phyloP scores from a whole-genome alignment of 2,888 invertebrate species.

The Eretmocerus hayati region DNA sequence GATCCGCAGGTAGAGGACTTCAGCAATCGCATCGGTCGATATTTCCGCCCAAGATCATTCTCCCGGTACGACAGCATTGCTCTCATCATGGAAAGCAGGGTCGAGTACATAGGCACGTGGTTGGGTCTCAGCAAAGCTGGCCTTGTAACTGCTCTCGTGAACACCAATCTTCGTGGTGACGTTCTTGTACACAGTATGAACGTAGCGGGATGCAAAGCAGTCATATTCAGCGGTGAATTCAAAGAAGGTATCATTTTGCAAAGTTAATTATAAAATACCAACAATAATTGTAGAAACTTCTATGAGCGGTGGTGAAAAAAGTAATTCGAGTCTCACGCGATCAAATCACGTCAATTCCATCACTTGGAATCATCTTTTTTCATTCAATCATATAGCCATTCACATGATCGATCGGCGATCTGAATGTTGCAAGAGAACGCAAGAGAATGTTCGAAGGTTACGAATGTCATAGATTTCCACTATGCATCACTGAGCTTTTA shows the following conservation, averaged over 20 bases:
- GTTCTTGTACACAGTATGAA: constrained; percentile 78
- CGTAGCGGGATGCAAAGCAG: constrained; percentile 68
- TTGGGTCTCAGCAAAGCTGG: constrained; percentile 84
- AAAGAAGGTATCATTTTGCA: constrained; percentile 38
- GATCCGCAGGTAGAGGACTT: constrained; percentile 59
- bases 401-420: too few species aligned
- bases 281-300: too few species aligned
- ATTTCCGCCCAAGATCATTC: constrained; percentile 50
- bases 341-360: too few species aligned
- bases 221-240: constrained; percentile 66
- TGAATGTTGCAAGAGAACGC: too few species aligned
- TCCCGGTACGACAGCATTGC: constrained; percentile 76
- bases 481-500: too few species aligned
- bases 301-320: too few species aligned
- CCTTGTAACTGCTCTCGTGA: constrained; percentile 79
- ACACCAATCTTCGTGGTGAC: constrained; percentile 77
- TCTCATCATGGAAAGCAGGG: constrained; percentile 80
- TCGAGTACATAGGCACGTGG: constrained; percentile 86
- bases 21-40: constrained; percentile 59
- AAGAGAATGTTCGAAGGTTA: too few species aligned
- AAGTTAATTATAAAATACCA: too few species aligned
- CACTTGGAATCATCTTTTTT: too few species aligned
- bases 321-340: too few species aligned
- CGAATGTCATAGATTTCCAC: too few species aligned
- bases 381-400: too few species aligned